Conservation (phyloP, 2,797 vertebrate genomes). For the Oryzias sinensis region DNA sequence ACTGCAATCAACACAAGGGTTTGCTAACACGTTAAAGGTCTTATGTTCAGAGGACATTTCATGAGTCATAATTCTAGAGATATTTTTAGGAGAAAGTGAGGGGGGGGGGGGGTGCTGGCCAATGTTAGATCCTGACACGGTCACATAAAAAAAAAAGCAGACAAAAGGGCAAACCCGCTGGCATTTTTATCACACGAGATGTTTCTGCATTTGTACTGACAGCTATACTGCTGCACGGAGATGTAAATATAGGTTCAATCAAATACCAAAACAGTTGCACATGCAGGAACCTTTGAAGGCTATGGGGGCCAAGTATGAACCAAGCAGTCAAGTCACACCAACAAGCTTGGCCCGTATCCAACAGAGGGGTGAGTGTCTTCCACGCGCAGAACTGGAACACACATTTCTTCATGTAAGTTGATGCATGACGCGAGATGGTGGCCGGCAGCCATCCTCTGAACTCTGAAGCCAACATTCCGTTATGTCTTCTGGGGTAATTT, state of each 20-base stretch:
- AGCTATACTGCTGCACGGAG: constrained; percentile 5
- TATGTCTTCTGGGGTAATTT: constrained; percentile 56
- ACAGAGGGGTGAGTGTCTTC: constrained; percentile 36
- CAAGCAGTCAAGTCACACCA: constrained; percentile 14
- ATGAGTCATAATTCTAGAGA: constrained; percentile 51
- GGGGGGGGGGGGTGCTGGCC: constrained; percentile 13
- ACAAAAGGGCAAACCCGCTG: constrained; percentile 25
- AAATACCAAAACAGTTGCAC: constrained; percentile 16
- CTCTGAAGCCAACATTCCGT: constrained; percentile 65
- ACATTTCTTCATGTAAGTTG: constrained; percentile 49
- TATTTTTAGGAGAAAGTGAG: constrained; percentile 37
- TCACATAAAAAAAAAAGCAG: constrained; percentile 32
- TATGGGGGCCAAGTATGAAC: constrained; percentile 9
- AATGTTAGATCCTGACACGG: constrained; percentile 5
- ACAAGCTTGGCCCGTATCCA: constrained; percentile 31
- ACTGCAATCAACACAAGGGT: constrained; percentile 44
- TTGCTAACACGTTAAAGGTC: constrained; percentile 59
- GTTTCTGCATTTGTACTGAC: constrained; percentile 12
- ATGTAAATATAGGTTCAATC: constrained; percentile 23
- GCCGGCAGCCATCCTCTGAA: constrained; percentile 55
- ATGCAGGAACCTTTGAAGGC: constrained; percentile 22
- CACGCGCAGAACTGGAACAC: constrained; percentile 25
- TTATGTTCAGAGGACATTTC: constrained; percentile 56
- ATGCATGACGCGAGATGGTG: constrained; percentile 28
- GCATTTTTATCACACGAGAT: constrained; percentile 12